Conservation (phyloP, 2,113 vertebrate species). For the Taxidea taxus region DNA sequence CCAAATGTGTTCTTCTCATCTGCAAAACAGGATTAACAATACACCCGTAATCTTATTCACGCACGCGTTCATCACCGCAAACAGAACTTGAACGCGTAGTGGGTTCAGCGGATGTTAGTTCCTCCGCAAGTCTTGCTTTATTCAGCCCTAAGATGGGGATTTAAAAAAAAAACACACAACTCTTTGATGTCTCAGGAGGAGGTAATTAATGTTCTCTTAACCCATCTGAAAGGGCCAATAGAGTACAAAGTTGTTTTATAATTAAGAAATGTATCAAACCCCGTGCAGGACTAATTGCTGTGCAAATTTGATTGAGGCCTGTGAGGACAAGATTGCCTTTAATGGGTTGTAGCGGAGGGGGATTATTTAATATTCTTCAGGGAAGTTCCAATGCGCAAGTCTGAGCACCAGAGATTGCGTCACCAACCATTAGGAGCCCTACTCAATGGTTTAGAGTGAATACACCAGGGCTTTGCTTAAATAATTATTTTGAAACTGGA, state of each 20-base stretch:
- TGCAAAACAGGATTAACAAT: background rate
- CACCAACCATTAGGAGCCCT: conserved; percentile 45
- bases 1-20: background rate
- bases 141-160: conserved; percentile 37
- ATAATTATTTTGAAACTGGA: conserved; percentile 73
- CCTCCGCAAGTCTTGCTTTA: background rate
- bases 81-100: background rate
- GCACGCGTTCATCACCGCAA: background rate
- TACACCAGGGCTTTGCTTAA: conserved; percentile 64
- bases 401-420: background rate
- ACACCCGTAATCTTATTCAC: background rate
- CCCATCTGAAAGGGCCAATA: conserved; percentile 70
- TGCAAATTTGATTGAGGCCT: conserved; percentile 75
- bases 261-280: conserved; percentile 79
- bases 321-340: conserved; percentile 70
- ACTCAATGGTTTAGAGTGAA: conserved; percentile 16
- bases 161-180: background rate
- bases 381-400: conserved; percentile 47
- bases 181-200: conserved; percentile 69
- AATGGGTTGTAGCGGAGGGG: conserved; percentile 51
- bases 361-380: conserved; percentile 66
- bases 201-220: conserved; percentile 74
- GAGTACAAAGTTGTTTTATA: conserved; percentile 78
- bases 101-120: background rate
- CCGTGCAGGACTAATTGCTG: conserved; percentile 75